These are phyloP conservation scores for Cossypha niveicapilla DNA, from an alignment of 2,797 vertebrate species.

Conservation along the genomic window DNA sequence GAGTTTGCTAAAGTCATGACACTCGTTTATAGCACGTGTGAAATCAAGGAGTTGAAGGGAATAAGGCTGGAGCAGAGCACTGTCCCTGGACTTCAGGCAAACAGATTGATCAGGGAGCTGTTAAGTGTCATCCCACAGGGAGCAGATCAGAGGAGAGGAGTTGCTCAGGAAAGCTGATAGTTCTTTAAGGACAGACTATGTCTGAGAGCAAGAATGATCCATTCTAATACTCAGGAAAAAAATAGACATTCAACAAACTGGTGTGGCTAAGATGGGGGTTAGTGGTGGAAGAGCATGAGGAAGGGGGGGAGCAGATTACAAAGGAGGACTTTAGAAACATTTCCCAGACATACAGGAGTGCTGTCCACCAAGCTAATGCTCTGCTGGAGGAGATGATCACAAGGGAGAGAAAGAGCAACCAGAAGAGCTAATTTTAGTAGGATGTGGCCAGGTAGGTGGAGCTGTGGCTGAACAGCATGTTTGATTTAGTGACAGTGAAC, in stretches of 20 bases:
- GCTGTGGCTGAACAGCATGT: not conserved
- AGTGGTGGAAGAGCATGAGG: not conserved
- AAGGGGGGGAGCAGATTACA: not conserved
- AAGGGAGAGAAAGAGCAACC: not conserved
- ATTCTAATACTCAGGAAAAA: not conserved
- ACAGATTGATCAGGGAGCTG: not conserved
- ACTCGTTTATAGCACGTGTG: not conserved
- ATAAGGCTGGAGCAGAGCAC: not conserved
- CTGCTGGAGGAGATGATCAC: not conserved
- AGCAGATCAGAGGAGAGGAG: not conserved
- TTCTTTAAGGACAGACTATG: rapidly evolving
- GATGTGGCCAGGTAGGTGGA: not conserved
- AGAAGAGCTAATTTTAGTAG: not conserved
- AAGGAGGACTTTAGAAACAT: not conserved
- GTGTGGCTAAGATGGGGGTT: not conserved
- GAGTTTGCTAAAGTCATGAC: not conserved
- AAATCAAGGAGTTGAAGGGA: not conserved
- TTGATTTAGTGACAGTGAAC: not conserved
- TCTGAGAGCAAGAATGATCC: not conserved
- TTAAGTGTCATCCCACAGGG: not conserved
- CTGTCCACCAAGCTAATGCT: not conserved
- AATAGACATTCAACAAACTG: not conserved
- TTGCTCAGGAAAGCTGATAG: not conserved
- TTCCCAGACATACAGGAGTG: not conserved
- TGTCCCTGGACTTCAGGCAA: not conserved